A percentile compares a stretch with the other conserved stretches of the same genome.
Evolutionary conservation across 2,113 vertebrate genomes (phyloP).

Genomic region (Cottus gobio): DNA sequence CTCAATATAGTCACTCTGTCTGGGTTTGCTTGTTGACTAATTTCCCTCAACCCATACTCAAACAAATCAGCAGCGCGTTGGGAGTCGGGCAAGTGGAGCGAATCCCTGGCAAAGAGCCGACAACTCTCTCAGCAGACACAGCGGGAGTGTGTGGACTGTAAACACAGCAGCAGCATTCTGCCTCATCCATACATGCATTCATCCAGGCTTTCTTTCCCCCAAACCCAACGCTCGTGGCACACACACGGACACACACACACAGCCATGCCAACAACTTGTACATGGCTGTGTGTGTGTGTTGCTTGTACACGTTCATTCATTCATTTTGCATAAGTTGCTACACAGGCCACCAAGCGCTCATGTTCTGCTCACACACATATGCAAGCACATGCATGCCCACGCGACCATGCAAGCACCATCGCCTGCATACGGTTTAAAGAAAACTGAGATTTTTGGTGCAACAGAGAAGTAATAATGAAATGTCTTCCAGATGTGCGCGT

Average conservation of each 20-base stretch:
- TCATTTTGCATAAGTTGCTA: not conserved
- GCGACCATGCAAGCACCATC: constrained; percentile 49
- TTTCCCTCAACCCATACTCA: constrained; percentile 43
- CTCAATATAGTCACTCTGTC: constrained; percentile 8
- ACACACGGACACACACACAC: not conserved
- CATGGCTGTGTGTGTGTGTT: too few species aligned
- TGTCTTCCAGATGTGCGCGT: constrained; percentile 8
- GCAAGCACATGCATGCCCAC: not conserved
- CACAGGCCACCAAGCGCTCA: too few species aligned
- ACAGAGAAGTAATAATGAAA: not conserved
- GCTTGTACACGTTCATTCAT: not conserved
- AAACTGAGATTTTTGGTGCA: not conserved
- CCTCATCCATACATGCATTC: constrained; percentile 14
- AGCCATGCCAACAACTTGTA: not conserved
- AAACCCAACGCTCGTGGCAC: not conserved
- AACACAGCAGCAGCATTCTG: constrained; percentile 31
- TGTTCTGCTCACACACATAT: not conserved
- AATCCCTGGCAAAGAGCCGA: constrained; percentile 49
- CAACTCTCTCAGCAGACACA: constrained; percentile 53
- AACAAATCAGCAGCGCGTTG: constrained; percentile 34
- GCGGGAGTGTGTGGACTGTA: constrained; percentile 58
- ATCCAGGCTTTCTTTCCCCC: not conserved
- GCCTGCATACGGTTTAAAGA: constrained; percentile 55
- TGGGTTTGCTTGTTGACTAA: constrained; percentile 37
- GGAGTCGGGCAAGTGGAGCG: constrained; percentile 22